These are phyloP conservation scores for Dioctria linearis DNA, from an alignment of 2,888 invertebrate genomes.

Conservation along the genomic window DNA sequence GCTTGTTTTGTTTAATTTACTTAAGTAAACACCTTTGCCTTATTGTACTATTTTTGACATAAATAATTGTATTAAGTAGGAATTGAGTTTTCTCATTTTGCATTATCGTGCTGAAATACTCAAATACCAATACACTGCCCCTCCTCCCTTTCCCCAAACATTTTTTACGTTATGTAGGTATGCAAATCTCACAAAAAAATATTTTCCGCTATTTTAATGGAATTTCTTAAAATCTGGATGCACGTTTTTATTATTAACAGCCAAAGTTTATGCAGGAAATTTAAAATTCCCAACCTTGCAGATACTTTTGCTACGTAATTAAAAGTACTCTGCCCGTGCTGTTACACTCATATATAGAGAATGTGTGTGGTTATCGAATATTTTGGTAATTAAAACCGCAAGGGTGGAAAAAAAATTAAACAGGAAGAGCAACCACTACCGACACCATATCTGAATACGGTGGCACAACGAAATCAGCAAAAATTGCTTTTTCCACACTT, in stretches of 20 bases:
- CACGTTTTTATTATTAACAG: background rate
- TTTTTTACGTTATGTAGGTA: no score
- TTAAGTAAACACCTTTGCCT: no score
- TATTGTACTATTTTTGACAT: no score
- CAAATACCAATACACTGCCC: no score
- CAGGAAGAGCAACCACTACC: background rate
- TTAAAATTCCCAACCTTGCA: background rate
- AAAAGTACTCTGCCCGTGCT: no score
- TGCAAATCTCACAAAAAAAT: no score
- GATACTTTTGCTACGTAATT: no score
- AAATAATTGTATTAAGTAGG: no score
- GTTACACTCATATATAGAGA: background rate
- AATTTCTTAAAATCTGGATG: background rate
- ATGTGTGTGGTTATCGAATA: slow-evolving; percentile 15
- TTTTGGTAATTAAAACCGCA: slow-evolving; percentile 24
- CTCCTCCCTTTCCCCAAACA: no score
- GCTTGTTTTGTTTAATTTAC: no score
- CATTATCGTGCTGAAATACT: no score
- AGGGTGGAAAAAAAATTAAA: background rate
- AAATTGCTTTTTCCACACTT: background rate
- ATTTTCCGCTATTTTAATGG: background rate
- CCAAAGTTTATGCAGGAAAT: background rate
- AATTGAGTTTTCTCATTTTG: no score
- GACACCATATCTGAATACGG: background rate
- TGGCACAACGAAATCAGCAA: background rate